Percentiles rank a stretch among this genome's conserved stretches.
Evolutionary conservation across 2,888 invertebrate genomes (phyloP).

Genomic region (Synergus itoensis): DNA sequence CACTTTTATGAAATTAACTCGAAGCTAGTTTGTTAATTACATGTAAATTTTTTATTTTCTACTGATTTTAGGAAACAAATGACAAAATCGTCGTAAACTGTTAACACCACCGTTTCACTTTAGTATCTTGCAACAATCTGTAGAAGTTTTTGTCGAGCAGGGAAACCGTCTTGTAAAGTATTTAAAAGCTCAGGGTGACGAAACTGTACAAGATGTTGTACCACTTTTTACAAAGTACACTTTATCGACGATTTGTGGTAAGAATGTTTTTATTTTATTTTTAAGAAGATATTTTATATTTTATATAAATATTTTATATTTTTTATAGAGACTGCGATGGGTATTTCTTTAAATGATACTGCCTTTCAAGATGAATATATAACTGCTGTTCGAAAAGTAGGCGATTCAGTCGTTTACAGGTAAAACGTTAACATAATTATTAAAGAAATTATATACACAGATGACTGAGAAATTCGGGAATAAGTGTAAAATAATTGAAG

Average conservation of each 20-base stretch:
- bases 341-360: constrained; percentile 79
- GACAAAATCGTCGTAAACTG: constrained; percentile 42
- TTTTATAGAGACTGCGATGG: constrained; percentile 84
- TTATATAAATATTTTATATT: no score
- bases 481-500: neutral
- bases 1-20: neutral
- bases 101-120: constrained; percentile 44
- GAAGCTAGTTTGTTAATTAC: no score
- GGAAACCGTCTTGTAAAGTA: constrained; percentile 70
- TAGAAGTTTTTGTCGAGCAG: constrained; percentile 76
- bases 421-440: neutral
- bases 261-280: neutral
- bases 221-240: constrained; percentile 81
- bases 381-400: constrained; percentile 39
- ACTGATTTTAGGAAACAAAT: constrained; percentile 27
- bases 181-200: constrained; percentile 62
- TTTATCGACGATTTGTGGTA: constrained; percentile 85
- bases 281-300: neutral
- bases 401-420: constrained; percentile 47
- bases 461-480: neutral
- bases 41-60: neutral
- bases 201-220: constrained; percentile 76
- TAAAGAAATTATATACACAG: no score
- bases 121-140: constrained; percentile 78
- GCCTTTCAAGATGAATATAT: constrained; percentile 7